Conservation (phyloP, 2,113 vertebrate species). For the Artemisiospiza belli region DNA sequence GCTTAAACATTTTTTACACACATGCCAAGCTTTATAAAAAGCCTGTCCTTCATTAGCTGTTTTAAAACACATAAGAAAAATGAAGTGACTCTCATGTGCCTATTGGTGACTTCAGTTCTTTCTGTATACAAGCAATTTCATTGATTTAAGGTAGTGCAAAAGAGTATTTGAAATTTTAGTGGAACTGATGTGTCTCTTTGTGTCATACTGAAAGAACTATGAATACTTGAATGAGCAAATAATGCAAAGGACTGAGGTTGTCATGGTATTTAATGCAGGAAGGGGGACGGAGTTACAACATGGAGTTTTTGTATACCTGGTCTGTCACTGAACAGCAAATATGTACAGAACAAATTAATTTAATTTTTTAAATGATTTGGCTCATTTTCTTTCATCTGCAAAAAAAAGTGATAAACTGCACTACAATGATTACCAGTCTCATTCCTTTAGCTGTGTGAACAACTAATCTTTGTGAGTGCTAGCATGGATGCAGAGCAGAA, state of each 20-base stretch:
- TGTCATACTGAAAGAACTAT: not conserved
- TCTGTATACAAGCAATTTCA: not conserved
- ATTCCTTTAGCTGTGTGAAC: not conserved
- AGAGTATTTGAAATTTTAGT: not conserved
- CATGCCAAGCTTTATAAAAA: slow-evolving; percentile 21
- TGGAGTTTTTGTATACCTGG: not conserved
- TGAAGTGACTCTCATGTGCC: not conserved
- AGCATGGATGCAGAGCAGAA: not conserved
- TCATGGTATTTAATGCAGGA: not conserved
- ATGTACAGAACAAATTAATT: not conserved
- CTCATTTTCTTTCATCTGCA: not conserved
- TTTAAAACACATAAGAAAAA: slow-evolving; percentile 30
- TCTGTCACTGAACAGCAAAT: not conserved
- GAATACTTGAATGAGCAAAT: not conserved
- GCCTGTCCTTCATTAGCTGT: slow-evolving; percentile 3
- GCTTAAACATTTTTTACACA: not conserved
- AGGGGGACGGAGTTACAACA: not conserved
- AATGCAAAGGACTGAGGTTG: not conserved
- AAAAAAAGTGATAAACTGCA: not conserved
- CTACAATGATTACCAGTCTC: not conserved
- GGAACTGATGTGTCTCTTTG: not conserved
- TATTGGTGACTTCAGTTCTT: not conserved
- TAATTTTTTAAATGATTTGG: not conserved
- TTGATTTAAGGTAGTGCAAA: slow-evolving; percentile 5
- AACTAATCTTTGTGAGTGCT: not conserved